Base-by-base conservation (phyloP, 1,140 invertebrate species). In the Drosophila auraria region DNA sequence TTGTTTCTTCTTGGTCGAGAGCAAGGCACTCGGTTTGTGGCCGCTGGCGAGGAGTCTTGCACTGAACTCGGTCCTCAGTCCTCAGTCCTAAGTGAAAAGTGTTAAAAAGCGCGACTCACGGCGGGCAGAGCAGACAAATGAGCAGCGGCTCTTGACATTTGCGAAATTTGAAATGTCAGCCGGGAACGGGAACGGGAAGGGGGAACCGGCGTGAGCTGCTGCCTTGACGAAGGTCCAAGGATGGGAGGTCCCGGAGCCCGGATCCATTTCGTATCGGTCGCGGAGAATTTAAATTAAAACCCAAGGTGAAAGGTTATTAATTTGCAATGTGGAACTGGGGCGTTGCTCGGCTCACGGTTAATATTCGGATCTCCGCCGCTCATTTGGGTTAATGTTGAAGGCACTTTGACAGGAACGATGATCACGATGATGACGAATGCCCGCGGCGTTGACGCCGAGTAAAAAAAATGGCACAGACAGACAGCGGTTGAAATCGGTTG, bases 221-320 rank as follows among this genome's bases (percentile, higher is more conserved):
- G 15, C 63, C 69, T 86, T 90, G 86, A 90, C 87, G 86, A 90
- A 90, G 86, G 86, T 90, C 70, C 44, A 60, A 15, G 49, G 36
- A 57, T 65, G 50, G 78, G 56, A 53, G 62, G 69, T 59, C 61
- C 61, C 72, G 61, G 65, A 59, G 59, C 49, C 45, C 65, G 49
- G 47, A 59, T 74, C 68, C 60, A 64, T 76, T 57, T 65, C 63
- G 60, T 54, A 70, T 78, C 70, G 74, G 82, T 80, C 50, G 78
- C 72, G 59, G 84, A 58, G 81, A 83, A 74, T 90, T 90, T 86
- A 82, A 90, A 82, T 90, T 90, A 90, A 90, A 90, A 87, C 72
- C 73, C 87, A 86, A 57, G 86, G 87, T 86, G 86, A 90, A 90
- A 90, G 86, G 86, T 90, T 90, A 90, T 90, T 90, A 90, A 90